Percentiles rank a stretch among this genome's conserved stretches.
Evolutionary conservation across 2,888 invertebrate species (phyloP).

Genomic region (Chloromyia formosa): DNA sequence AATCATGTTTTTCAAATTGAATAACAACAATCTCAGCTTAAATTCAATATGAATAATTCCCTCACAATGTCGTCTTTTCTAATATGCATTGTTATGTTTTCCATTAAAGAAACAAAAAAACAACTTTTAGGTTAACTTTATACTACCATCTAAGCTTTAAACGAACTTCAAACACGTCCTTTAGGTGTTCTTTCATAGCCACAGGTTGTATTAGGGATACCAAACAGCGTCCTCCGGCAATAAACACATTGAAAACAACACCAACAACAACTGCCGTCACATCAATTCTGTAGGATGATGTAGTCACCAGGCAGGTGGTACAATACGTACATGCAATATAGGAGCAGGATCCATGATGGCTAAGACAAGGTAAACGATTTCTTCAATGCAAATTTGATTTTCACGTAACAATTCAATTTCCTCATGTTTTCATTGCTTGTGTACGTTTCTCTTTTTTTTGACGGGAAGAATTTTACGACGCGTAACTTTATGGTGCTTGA

Average conservation of each 20-base stretch:
- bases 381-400: conserved; percentile 28
- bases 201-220: neutral
- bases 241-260: neutral
- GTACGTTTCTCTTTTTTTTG: neutral
- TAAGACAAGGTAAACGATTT: conserved; percentile 13
- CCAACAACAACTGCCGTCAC: no score
- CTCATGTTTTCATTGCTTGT: neutral
- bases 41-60: no score
- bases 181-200: neutral
- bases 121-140: neutral
- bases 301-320: no score
- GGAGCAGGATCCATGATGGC: no score
- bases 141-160: neutral
- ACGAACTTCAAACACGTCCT: neutral
- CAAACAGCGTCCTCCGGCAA: neutral
- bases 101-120: neutral
- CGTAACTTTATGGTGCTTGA: no score
- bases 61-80: no score
- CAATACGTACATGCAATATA: no score
- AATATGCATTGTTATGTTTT: neutral
- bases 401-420: conserved; percentile 19
- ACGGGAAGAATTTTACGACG: neutral
- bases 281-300: no score
- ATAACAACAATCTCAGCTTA: no score
- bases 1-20: no score